Conservation (phyloP, 1,140 invertebrate species). For the Phymorhynchus buccinoides region DNA sequence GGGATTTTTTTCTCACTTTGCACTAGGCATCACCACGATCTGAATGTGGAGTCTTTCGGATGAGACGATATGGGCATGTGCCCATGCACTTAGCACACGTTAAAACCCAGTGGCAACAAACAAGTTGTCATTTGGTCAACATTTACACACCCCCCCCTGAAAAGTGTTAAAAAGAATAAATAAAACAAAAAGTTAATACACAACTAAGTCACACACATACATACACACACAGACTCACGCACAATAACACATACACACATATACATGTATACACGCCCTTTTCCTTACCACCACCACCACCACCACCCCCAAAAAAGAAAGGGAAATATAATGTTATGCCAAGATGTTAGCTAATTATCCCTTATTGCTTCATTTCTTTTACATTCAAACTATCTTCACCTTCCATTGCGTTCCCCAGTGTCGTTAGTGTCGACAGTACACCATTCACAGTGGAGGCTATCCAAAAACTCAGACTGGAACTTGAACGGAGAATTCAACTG, state of each 20-base stretch:
- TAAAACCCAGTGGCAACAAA: too few species aligned
- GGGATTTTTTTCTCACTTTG: background rate
- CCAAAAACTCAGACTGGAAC: too few species aligned
- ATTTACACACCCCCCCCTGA: too few species aligned
- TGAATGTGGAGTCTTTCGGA: too few species aligned
- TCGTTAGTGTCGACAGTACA: background rate
- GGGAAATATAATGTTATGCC: too few species aligned
- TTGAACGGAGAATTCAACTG: too few species aligned
- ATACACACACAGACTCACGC: background rate
- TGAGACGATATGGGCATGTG: too few species aligned
- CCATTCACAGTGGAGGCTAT: too few species aligned
- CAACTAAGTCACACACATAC: background rate
- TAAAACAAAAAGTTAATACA: background rate
- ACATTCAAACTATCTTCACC: background rate
- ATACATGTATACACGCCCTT: background rate
- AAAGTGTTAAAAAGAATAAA: background rate
- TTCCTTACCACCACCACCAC: background rate
- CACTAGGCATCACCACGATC: background rate
- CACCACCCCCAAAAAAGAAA: background rate
- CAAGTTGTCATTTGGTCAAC: too few species aligned
- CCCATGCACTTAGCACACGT: too few species aligned
- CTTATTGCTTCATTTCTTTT: background rate
- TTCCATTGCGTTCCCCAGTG: background rate
- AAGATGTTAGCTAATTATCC: background rate
- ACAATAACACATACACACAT: background rate